phyloP scores from a whole-genome alignment of 2,113 vertebrate species.

The Etheostoma spectabile region DNA sequence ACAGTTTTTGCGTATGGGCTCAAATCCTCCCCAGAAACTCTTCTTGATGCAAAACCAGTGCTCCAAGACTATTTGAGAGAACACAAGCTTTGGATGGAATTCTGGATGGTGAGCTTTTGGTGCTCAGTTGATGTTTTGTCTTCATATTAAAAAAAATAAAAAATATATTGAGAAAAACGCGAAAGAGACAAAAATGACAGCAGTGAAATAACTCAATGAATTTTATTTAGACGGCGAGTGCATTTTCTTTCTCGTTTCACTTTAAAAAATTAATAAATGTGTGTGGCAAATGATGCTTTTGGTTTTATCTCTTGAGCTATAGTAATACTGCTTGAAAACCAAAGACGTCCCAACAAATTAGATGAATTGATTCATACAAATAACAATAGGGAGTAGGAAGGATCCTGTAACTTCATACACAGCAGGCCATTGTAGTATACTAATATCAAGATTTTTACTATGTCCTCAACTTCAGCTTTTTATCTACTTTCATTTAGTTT shows the following conservation, averaged over 20 bases:
- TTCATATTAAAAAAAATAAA: slow-evolving; percentile 46
- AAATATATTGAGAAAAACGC: slow-evolving; percentile 25
- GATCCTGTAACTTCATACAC: neutral
- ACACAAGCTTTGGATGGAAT: slow-evolving; percentile 51
- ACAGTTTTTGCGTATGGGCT: slow-evolving; percentile 65
- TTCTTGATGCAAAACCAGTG: slow-evolving; percentile 48
- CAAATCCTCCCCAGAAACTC: slow-evolving; percentile 68
- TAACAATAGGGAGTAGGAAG: too few relatives aligned
- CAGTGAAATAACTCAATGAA: slow-evolving; percentile 47
- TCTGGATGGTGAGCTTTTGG: slow-evolving; percentile 50
- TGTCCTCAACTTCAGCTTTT: neutral
- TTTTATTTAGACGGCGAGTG: slow-evolving; percentile 58
- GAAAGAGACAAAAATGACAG: slow-evolving; percentile 22
- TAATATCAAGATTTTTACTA: neutral
- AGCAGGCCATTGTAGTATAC: neutral
- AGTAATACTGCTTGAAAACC: slow-evolving; percentile 12
- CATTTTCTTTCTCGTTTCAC: slow-evolving; percentile 68
- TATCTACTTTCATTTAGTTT: neutral
- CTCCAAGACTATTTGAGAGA: slow-evolving; percentile 62
- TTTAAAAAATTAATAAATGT: slow-evolving; percentile 76
- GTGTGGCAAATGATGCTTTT: slow-evolving; percentile 62
- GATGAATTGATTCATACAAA: neutral
- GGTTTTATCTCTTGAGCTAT: slow-evolving; percentile 45
- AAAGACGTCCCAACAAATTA: neutral
- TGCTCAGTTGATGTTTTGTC: slow-evolving; percentile 49